Conservation (phyloP, 1,140 invertebrate species). For the Eueides isabella region DNA sequence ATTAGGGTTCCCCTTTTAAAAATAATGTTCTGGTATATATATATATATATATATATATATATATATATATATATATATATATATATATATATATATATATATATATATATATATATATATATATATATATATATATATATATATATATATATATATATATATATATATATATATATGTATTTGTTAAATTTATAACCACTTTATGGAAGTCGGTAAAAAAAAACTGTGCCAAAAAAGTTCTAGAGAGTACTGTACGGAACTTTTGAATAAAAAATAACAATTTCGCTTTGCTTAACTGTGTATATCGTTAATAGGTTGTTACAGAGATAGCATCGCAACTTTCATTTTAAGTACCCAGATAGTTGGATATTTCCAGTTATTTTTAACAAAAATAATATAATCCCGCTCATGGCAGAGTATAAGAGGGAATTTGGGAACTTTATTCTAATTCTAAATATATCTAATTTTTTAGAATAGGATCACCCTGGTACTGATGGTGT, state of each 20-base stretch:
- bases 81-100: too few species aligned
- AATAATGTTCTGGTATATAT: too few species aligned
- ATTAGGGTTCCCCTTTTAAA: neutral
- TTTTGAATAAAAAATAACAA: neutral
- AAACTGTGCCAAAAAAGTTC: neutral
- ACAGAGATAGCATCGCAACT: slow-evolving; percentile 5
- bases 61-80: too few species aligned
- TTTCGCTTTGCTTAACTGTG: neutral
- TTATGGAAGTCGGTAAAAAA: neutral
- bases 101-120: too few species aligned
- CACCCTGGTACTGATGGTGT: too few species aligned
- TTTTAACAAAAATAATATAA: neutral
- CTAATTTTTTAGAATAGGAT: too few species aligned
- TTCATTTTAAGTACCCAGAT: neutral
- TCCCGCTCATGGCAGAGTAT: neutral
- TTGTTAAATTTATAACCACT: too few species aligned
- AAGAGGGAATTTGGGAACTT: neutral
- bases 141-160: too few species aligned
- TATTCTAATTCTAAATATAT: too few species aligned
- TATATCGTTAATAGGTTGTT: slow-evolving; percentile 5
- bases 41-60: too few species aligned
- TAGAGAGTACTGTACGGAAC: neutral
- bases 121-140: too few species aligned
- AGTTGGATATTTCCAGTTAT: slow-evolving; percentile 5
- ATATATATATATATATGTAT: too few species aligned